Percentiles rank a stretch among this genome's conserved stretches.
Evolutionary conservation across 2,888 invertebrate species (phyloP).

Genomic region (Brassicogethes aeneus): DNA sequence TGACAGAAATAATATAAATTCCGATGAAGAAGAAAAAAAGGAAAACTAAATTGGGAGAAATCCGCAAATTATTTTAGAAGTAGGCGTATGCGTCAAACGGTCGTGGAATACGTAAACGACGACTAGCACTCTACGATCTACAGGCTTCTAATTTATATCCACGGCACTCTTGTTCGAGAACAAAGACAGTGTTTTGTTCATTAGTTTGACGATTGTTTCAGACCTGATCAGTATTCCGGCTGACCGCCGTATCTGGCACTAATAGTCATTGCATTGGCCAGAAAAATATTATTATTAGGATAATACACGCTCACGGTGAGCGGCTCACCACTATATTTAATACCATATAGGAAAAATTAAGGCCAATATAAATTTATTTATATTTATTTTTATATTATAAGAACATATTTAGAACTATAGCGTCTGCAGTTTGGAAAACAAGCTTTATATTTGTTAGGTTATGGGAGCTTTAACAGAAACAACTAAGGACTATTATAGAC

Average conservation of each 20-base stretch:
- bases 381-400: too few relatives aligned
- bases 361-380: too few relatives aligned
- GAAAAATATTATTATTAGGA: not conserved
- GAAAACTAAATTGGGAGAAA: conserved; percentile 28
- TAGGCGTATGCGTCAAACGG: conserved; percentile 23
- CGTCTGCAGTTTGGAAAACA: too few relatives aligned
- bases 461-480: too few relatives aligned
- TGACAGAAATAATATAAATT: conserved; percentile 22
- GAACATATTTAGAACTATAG: too few relatives aligned
- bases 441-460: too few relatives aligned
- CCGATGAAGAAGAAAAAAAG: conserved; percentile 22
- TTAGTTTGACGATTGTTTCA: not conserved
- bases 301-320: not conserved
- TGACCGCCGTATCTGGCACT: not conserved
- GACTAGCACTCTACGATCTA: not conserved
- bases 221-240: conserved; percentile 1
- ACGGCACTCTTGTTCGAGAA: not conserved
- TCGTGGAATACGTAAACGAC: conserved; percentile 17
- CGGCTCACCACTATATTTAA: too few relatives aligned
- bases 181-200: conserved; percentile 3
- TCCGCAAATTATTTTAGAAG: conserved; percentile 32
- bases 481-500: too few relatives aligned
- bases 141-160: conserved; percentile 1
- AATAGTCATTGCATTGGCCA: not conserved
- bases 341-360: too few relatives aligned